Percentiles rank a stretch among this genome's conserved stretches.
Conservation (phyloP, 2,113 vertebrate genomes). For the Blennius ocellaris region DNA sequence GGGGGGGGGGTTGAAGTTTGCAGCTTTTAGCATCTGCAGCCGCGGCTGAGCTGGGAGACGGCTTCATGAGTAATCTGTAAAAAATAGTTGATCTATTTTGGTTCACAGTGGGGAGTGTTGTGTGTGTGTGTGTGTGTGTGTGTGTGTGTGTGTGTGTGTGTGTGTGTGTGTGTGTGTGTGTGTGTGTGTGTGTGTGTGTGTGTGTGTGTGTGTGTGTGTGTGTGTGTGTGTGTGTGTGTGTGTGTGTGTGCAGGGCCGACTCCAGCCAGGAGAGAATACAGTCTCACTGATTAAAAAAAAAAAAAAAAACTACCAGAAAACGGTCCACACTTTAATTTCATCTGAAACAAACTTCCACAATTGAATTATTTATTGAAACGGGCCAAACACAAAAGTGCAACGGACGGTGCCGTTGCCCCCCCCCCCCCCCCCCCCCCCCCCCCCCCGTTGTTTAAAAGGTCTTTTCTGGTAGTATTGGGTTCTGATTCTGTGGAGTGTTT, state of each 20-base stretch:
- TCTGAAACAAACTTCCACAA: too few species aligned
- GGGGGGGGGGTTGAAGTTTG: slow-evolving; percentile 29
- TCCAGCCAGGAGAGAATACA: slow-evolving; percentile 39
- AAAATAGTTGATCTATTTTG: slow-evolving; percentile 80
- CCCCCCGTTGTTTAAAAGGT: too few species aligned
- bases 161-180: background rate
- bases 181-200: slow-evolving; percentile 15
- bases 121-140: slow-evolving; percentile 19
- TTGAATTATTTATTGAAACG: too few species aligned
- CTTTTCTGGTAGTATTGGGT: too few species aligned
- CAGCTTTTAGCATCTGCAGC: slow-evolving; percentile 11
- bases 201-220: slow-evolving; percentile 3
- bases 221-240: background rate
- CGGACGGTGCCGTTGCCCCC: too few species aligned
- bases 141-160: background rate
- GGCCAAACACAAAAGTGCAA: too few species aligned
- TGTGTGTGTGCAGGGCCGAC: slow-evolving; percentile 17
- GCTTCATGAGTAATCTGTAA: slow-evolving; percentile 73
- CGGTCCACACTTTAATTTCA: background rate
- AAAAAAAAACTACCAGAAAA: slow-evolving; percentile 30
- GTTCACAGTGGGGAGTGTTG: slow-evolving; percentile 28
- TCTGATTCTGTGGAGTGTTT: too few species aligned
- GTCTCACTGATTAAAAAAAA: slow-evolving; percentile 41
- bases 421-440: too few species aligned
- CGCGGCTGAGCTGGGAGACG: slow-evolving; percentile 29